phyloP scores from a whole-genome alignment of 2,113 vertebrate genomes.

The Condylura cristata region DNA sequence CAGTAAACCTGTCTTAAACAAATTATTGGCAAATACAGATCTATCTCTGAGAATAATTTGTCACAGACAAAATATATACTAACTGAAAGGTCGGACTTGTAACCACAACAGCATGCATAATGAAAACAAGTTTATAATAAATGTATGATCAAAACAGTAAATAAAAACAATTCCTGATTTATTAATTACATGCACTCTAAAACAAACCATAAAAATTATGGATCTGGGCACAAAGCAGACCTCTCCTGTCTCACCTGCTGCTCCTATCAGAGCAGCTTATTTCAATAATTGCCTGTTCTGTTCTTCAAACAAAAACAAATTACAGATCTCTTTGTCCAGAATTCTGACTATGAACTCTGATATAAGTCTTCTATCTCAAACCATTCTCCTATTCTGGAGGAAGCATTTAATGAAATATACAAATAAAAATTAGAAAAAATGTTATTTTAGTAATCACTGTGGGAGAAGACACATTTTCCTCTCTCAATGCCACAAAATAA shows the following conservation, averaged over 20 bases:
- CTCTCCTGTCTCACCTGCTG: no score
- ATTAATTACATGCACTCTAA: constrained; percentile 4
- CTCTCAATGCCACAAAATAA: not conserved
- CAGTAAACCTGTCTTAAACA: not conserved
- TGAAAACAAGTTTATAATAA: not conserved
- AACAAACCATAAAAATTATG: not conserved
- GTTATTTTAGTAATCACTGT: not conserved
- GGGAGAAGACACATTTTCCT: not conserved
- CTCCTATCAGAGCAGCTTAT: no score
- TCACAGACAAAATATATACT: not conserved
- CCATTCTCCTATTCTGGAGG: not conserved
- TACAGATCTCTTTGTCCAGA: not conserved
- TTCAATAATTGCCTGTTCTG: no score
- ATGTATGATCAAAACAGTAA: constrained; percentile 13
- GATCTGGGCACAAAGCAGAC: not conserved
- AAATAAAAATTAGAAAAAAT: not conserved
- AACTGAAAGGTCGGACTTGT: not conserved
- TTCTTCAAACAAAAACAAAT: not conserved
- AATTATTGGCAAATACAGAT: not conserved
- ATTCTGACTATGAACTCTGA: not conserved
- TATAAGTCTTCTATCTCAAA: not conserved
- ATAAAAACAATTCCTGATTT: not conserved
- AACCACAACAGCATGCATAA: not conserved
- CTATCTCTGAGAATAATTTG: not conserved
- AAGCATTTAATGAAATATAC: not conserved